These are phyloP conservation scores for Campopleginae sp. DNA, from an alignment of 2,888 invertebrate species.

Conservation along the genomic window DNA sequence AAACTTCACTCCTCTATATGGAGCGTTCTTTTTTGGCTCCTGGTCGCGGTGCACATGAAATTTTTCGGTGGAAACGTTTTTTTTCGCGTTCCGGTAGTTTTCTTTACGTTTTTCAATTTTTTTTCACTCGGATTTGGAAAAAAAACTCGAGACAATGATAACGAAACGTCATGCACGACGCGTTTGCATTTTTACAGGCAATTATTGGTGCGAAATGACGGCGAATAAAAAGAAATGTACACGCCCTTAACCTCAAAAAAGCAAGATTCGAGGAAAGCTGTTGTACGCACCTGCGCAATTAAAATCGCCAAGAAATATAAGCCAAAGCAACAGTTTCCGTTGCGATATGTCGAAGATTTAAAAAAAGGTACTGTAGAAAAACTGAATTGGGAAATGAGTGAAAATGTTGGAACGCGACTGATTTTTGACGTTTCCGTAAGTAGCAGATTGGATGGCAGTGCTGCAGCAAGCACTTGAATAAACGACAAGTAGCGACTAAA, in stretches of 20 bases:
- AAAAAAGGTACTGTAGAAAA: neutral
- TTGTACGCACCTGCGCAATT: constrained; percentile 47
- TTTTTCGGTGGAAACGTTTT: neutral
- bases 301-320: neutral
- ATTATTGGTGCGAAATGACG: neutral
- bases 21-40: neutral
- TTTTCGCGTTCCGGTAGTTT: neutral
- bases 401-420: neutral
- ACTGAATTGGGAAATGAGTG: neutral
- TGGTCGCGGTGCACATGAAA: neutral
- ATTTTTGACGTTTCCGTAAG: constrained; percentile 32
- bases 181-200: neutral
- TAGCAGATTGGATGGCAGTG: constrained; percentile 8
- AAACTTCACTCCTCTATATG: neutral
- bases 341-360: neutral
- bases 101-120: neutral
- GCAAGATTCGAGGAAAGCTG: neutral
- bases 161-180: neutral
- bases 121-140: neutral
- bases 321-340: constrained; percentile 4
- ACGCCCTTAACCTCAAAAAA: constrained; percentile 77
- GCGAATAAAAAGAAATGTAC: constrained; percentile 52
- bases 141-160: neutral
- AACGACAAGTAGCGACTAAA: neutral
- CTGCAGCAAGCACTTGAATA: neutral